Conservation (phyloP, 1,140 invertebrate genomes). For the Procambarus virginalis region DNA sequence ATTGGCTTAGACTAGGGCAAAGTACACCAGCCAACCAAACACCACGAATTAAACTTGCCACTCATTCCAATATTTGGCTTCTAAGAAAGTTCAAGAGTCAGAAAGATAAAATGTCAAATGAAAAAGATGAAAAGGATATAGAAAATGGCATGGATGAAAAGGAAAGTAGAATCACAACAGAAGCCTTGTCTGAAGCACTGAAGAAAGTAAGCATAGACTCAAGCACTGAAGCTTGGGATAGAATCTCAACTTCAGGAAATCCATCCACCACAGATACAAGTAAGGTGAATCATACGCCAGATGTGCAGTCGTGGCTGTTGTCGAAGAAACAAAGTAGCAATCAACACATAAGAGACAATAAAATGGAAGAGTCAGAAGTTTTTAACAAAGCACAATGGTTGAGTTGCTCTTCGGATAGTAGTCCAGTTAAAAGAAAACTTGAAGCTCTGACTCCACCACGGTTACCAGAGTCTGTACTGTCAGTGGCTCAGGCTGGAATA, state of each 20-base stretch:
- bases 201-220: slow-evolving; percentile 19
- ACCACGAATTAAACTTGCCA: slow-evolving; percentile 4
- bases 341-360: not conserved
- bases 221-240: not conserved
- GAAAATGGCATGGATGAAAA: slow-evolving; percentile 24
- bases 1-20: slow-evolving; percentile 6
- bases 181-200: slow-evolving; percentile 37
- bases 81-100: slow-evolving; percentile 41
- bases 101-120: slow-evolving; percentile 28
- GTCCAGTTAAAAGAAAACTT: not conserved
- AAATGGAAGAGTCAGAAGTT: not conserved
- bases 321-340: not conserved
- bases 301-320: not conserved
- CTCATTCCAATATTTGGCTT: slow-evolving; percentile 53
- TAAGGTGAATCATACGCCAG: not conserved
- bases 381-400: not conserved
- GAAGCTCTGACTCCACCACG: not conserved
- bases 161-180: slow-evolving; percentile 35
- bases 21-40: not conserved
- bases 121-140: slow-evolving; percentile 42
- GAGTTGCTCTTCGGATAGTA: not conserved
- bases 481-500: not conserved
- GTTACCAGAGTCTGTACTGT: not conserved
- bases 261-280: not conserved
- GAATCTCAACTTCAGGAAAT: not conserved